A percentile compares a stretch with the other conserved stretches of the same genome.
These are phyloP conservation scores for Narcine bancroftii DNA, from an alignment of 2,113 vertebrate species.

Conservation along the genomic window DNA sequence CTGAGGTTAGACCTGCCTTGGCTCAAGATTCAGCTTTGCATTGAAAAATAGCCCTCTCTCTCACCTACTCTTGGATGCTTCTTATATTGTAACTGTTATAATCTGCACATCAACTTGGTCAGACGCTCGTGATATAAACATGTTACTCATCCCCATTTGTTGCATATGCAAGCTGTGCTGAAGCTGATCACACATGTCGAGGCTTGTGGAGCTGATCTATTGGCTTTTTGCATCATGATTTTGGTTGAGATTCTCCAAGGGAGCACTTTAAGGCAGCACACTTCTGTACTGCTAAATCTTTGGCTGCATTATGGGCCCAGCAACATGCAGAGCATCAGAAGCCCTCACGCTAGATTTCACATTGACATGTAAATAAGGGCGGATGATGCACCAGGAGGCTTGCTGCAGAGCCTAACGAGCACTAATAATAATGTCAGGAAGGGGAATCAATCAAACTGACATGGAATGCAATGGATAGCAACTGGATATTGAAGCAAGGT, in stretches of 20 bases:
- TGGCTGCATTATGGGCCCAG: constrained; percentile 15
- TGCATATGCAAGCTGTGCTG: constrained; percentile 18
- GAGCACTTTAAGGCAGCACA: constrained; percentile 5
- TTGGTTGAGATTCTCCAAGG: constrained; percentile 50
- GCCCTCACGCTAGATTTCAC: constrained; percentile 32
- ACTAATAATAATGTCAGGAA: constrained; percentile 37
- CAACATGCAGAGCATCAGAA: constrained; percentile 21
- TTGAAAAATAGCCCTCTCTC: neutral
- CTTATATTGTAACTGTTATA: neutral
- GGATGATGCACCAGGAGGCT: constrained; percentile 24
- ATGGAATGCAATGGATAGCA: constrained; percentile 34
- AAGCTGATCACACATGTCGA: constrained; percentile 52
- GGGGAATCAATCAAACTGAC: constrained; percentile 35
- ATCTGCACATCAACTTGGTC: neutral
- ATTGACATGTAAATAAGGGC: constrained; percentile 36
- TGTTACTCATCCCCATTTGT: constrained; percentile 16
- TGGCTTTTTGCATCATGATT: constrained; percentile 49
- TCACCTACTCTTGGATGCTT: neutral
- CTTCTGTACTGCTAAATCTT: neutral
- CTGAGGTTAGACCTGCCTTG: neutral
- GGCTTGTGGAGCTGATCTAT: constrained; percentile 51
- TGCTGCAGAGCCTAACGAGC: constrained; percentile 30
- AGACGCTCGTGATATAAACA: neutral
- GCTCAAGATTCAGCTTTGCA: neutral
- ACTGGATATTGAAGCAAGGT: constrained; percentile 17